Evolutionary conservation across 2,888 invertebrate species (phyloP).

Genomic region (Hemaris fuciformis): DNA sequence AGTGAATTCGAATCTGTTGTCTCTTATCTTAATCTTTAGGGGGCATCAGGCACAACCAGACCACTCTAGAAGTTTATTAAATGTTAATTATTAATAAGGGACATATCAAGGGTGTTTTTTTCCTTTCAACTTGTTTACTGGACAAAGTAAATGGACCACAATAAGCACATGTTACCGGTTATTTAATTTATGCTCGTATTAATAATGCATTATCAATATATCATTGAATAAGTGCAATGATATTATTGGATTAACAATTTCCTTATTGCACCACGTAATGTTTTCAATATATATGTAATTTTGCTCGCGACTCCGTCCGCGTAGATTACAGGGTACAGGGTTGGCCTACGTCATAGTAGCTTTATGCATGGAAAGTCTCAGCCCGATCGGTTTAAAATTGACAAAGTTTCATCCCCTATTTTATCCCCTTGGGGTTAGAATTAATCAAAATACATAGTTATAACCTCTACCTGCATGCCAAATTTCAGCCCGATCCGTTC

Average conservation of each 20-base stretch:
- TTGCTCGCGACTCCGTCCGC: too few species aligned
- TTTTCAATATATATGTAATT: not conserved
- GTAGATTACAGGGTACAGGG: too few species aligned
- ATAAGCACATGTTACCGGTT: not conserved
- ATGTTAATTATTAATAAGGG: not conserved
- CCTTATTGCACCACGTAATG: slow-evolving; percentile 26
- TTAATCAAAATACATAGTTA: too few species aligned
- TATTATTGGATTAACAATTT: slow-evolving; percentile 16
- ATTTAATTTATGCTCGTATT: slow-evolving; percentile 9
- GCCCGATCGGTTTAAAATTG: too few species aligned
- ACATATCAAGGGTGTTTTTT: not conserved
- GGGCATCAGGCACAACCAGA: not conserved
- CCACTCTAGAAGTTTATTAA: not conserved
- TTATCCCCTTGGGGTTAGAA: too few species aligned
- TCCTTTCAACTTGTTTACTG: not conserved
- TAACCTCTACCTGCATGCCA: too few species aligned
- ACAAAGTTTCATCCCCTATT: too few species aligned
- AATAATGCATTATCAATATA: slow-evolving; percentile 6
- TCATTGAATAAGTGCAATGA: not conserved
- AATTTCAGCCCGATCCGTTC: too few species aligned
- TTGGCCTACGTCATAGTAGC: too few species aligned
- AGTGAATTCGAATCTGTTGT: not conserved
- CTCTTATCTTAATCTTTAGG: not conserved
- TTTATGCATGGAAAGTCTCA: too few species aligned
- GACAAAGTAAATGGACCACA: slow-evolving; percentile 5